These are phyloP conservation scores for Cyprinodon diabolis DNA, from an alignment of 2,797 vertebrate species.

Conservation along the genomic window DNA sequence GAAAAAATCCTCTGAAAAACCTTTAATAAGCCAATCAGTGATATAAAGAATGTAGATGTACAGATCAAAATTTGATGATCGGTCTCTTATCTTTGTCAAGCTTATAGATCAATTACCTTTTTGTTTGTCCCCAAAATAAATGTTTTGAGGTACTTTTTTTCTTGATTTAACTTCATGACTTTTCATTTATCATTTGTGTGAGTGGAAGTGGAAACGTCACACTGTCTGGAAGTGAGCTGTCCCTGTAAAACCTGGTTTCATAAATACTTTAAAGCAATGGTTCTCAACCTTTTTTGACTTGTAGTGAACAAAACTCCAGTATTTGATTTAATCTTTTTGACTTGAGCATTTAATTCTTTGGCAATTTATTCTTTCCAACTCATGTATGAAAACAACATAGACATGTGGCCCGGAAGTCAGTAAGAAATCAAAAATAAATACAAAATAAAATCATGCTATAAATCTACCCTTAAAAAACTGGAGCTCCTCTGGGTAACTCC, in stretches of 20 bases:
- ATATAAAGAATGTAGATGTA: slow-evolving; percentile 7
- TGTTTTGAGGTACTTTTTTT: background rate
- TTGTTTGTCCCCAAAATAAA: background rate
- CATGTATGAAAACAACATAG: no score
- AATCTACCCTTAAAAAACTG: no score
- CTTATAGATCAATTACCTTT: background rate
- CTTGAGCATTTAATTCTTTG: no score
- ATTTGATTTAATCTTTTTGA: no score
- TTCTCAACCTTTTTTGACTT: no score
- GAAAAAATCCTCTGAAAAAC: background rate
- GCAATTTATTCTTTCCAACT: no score
- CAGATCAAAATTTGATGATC: background rate
- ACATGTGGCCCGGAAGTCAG: no score
- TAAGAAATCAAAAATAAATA: no score
- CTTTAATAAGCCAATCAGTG: slow-evolving; percentile 31
- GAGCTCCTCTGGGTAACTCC: no score
- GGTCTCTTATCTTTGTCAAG: background rate
- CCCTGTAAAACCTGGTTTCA: background rate
- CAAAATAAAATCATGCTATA: no score
- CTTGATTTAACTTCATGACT: background rate
- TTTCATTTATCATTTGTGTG: background rate
- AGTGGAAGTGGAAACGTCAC: background rate
- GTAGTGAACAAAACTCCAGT: no score
- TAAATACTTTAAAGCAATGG: background rate
- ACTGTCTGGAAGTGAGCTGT: background rate